Percentiles rank a stretch among this genome's conserved stretches.
Evolutionary conservation across 2,797 vertebrate genomes (phyloP).

Genomic region (Malacoctenus gilli): DNA sequence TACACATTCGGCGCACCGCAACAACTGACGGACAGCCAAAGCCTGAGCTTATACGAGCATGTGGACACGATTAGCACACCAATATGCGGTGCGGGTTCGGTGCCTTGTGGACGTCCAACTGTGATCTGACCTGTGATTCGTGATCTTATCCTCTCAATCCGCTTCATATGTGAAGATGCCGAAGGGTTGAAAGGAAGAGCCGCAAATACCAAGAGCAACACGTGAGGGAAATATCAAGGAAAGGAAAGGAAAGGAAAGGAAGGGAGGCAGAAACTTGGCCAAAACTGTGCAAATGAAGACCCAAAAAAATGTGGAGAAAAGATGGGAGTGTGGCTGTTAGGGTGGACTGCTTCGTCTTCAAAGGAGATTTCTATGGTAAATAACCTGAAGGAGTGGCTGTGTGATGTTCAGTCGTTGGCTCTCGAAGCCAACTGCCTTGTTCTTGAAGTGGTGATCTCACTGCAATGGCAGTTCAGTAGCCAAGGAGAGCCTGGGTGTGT

Average conservation of each 20-base stretch:
- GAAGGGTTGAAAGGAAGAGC: slow-evolving; percentile 8
- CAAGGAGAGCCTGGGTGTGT: slow-evolving; percentile 71
- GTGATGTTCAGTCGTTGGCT: slow-evolving; percentile 47
- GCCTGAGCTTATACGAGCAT: slow-evolving; percentile 13
- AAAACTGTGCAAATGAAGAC: slow-evolving; percentile 6
- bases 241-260: slow-evolving; percentile 1
- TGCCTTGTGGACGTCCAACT: slow-evolving; percentile 29
- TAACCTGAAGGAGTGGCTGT: slow-evolving; percentile 31
- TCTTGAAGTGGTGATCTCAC: slow-evolving; percentile 77
- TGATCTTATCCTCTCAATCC: slow-evolving; percentile 26
- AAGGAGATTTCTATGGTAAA: slow-evolving; percentile 18
- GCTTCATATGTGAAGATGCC: slow-evolving; percentile 25
- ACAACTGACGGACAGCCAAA: slow-evolving; percentile 9
- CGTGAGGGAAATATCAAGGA: background rate
- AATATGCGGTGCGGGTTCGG: slow-evolving; percentile 27
- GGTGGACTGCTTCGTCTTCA: slow-evolving; percentile 21
- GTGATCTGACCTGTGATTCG: slow-evolving; percentile 44
- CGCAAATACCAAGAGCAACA: slow-evolving; percentile 8
- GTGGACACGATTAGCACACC: slow-evolving; percentile 41
- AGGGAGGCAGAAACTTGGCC: background rate
- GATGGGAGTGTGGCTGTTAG: background rate
- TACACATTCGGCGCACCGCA: slow-evolving; percentile 31
- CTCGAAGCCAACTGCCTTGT: slow-evolving; percentile 55
- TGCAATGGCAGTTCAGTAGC: slow-evolving; percentile 76
- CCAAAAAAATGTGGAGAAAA: slow-evolving; percentile 12